Evolutionary conservation across 2,888 invertebrate species (phyloP).

Genomic region (Mimas tiliae): DNA sequence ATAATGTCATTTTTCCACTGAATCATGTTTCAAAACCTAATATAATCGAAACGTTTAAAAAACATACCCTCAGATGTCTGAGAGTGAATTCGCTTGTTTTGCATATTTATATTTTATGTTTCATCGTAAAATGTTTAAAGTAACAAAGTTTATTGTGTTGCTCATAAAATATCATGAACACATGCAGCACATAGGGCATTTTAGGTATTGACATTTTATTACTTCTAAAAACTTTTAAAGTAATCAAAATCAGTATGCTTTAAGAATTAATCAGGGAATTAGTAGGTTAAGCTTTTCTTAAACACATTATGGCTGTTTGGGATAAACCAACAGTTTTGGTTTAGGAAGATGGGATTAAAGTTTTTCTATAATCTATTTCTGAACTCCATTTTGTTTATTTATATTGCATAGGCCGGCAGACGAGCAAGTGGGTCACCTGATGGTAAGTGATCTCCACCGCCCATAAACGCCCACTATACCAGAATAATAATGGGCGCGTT

Average conservation of each 20-base stretch:
- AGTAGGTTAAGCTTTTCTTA: not conserved
- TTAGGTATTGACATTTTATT: constrained; percentile 28
- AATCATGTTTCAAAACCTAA: not conserved
- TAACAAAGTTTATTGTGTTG: constrained; percentile 65
- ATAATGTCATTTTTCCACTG: too few species aligned
- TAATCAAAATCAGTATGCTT: not conserved
- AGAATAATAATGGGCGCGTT: too few species aligned
- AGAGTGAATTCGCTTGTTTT: constrained; percentile 30
- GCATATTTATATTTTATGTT: constrained; percentile 45
- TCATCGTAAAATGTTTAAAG: constrained; percentile 37
- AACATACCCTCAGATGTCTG: not conserved
- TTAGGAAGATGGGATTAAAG: not conserved
- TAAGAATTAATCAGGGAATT: not conserved
- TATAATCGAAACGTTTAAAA: not conserved
- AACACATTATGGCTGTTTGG: not conserved
- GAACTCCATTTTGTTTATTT: not conserved
- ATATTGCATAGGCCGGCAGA: too few species aligned
- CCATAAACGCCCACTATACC: too few species aligned
- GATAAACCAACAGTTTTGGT: not conserved
- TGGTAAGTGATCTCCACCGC: too few species aligned
- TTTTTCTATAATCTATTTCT: not conserved
- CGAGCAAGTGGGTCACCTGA: too few species aligned
- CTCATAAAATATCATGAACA: constrained; percentile 55
- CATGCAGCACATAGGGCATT: constrained; percentile 21
- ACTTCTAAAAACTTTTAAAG: constrained; percentile 31